Conservation (phyloP, 2,797 vertebrate species). For the Mormyrus proboscirostris region DNA sequence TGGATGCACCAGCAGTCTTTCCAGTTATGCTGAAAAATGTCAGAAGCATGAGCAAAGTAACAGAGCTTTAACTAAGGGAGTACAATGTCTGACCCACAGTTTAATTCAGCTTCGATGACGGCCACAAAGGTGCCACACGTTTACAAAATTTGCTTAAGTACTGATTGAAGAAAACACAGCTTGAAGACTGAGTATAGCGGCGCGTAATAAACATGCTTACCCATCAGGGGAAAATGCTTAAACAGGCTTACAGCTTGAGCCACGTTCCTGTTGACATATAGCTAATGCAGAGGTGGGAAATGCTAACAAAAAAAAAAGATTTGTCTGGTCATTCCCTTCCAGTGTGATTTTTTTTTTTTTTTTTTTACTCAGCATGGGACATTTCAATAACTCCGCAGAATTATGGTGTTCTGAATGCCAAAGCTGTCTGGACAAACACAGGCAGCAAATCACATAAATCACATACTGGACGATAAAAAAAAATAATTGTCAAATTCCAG, state of each 20-base stretch:
- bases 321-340: conserved; percentile 51
- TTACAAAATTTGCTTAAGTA: not conserved
- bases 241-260: conserved; percentile 76
- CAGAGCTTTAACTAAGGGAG: not conserved
- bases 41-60: not conserved
- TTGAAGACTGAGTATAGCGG: conserved; percentile 57
- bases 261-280: conserved; percentile 52
- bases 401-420: conserved; percentile 72
- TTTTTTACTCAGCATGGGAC: not conserved
- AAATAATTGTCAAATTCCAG: not conserved
- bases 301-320: conserved; percentile 50
- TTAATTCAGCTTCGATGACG: conserved; percentile 30
- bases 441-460: conserved; percentile 64
- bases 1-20: not conserved
- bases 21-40: not conserved
- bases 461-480: conserved; percentile 77
- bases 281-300: conserved; percentile 67
- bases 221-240: conserved; percentile 66
- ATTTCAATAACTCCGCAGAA: conserved; percentile 39
- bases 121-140: conserved; percentile 7
- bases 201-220: conserved; percentile 75
- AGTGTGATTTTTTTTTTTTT: conserved; percentile 31
- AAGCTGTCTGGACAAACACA: conserved; percentile 73
- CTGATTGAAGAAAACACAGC: conserved; percentile 24
- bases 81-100: conserved; percentile 32